Conservation (phyloP, 37 sponge, comb jelly and placozoan genomes). For the Bolinopsis microptera region DNA sequence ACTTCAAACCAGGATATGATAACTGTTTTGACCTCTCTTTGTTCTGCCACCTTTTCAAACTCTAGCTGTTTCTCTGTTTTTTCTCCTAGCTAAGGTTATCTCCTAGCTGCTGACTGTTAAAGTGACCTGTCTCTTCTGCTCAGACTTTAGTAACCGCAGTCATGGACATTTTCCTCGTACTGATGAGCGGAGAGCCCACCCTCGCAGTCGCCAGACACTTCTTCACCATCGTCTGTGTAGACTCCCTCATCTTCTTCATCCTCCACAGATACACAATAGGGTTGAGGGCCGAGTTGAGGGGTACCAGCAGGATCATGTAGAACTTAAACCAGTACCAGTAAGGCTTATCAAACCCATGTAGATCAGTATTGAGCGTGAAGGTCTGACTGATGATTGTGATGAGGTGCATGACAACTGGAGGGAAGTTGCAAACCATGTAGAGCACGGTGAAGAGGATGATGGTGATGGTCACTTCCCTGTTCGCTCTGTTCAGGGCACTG, state of each 20-base stretch:
- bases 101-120: no score
- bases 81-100: no score
- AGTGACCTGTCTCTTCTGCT: no score
- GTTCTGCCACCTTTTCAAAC: no score
- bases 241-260: background rate
- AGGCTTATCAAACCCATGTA: background rate
- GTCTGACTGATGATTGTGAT: background rate
- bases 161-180: background rate
- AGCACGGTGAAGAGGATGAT: conserved; percentile 33
- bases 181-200: background rate
- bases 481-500: background rate
- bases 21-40: no score
- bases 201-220: background rate
- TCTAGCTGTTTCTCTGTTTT: no score
- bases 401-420: background rate
- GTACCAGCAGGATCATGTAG: background rate
- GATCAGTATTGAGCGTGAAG: background rate
- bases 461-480: background rate
- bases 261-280: background rate
- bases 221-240: background rate
- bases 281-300: background rate
- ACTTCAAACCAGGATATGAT: no score
- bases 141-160: background rate
- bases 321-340: background rate
- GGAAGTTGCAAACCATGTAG: conserved; percentile 21